These are phyloP conservation scores for Notiomystis cincta DNA, from an alignment of 2,113 vertebrate species.

Conservation along the genomic window DNA sequence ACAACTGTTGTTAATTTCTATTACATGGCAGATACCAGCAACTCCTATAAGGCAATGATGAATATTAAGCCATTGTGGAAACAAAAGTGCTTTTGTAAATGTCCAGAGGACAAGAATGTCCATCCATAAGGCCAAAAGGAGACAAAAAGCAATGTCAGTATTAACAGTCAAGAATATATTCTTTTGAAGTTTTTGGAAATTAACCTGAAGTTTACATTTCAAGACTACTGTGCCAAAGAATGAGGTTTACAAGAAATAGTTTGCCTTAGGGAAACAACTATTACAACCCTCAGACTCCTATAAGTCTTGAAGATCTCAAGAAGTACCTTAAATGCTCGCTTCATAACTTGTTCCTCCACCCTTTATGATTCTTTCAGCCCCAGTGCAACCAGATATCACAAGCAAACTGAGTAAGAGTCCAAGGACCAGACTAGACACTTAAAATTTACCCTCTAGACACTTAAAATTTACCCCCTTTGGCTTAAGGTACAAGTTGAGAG, in stretches of 20 bases:
- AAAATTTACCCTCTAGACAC: background rate
- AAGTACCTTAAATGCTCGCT: background rate
- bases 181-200: background rate
- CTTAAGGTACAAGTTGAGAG: slow-evolving; percentile 6
- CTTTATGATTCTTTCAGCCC: background rate
- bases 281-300: background rate
- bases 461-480: background rate
- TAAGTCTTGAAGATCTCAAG: background rate
- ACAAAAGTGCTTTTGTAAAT: background rate
- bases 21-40: background rate
- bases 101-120: background rate
- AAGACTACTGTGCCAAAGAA: background rate
- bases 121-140: background rate
- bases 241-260: background rate
- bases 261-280: background rate
- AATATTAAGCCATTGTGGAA: background rate
- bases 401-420: background rate
- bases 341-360: background rate
- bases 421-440: background rate
- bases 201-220: background rate
- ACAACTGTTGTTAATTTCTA: background rate
- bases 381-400: background rate
- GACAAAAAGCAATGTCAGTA: background rate
- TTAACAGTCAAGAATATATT: background rate
- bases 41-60: background rate